These are phyloP conservation scores for Drosophila prolongata DNA, from an alignment of 2,888 invertebrate genomes.

Conservation along the genomic window DNA sequence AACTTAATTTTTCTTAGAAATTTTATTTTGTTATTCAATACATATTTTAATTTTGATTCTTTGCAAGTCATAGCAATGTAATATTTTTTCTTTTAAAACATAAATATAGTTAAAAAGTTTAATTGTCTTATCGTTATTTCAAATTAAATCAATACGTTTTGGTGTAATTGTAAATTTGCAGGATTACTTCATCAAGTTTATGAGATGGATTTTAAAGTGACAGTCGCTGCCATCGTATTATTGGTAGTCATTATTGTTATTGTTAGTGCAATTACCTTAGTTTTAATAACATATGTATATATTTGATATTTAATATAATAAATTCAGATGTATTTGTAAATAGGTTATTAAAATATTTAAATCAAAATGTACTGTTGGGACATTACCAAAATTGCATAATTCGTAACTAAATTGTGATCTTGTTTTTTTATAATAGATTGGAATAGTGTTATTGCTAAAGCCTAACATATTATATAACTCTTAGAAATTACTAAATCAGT, in stretches of 20 bases:
- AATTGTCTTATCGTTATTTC: not conserved
- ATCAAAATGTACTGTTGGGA: slow-evolving; percentile 29
- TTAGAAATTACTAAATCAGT: slow-evolving; percentile 14
- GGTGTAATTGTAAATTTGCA: slow-evolving; percentile 80
- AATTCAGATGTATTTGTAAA: slow-evolving; percentile 34
- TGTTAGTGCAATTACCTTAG: slow-evolving; percentile 74
- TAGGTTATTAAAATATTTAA: slow-evolving; percentile 37
- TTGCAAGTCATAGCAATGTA: slow-evolving; percentile 18
- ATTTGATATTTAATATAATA: slow-evolving; percentile 41
- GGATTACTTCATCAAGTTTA: slow-evolving; percentile 84
- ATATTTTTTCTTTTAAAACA: slow-evolving; percentile 7
- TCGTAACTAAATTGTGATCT: slow-evolving; percentile 42
- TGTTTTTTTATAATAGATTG: slow-evolving; percentile 32
- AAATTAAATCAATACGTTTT: slow-evolving; percentile 46
- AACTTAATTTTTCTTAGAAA: not conserved
- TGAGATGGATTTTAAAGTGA: slow-evolving; percentile 84
- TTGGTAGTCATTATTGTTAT: slow-evolving; percentile 76
- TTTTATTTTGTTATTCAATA: not conserved
- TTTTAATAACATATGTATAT: slow-evolving; percentile 65
- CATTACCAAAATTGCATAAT: slow-evolving; percentile 30
- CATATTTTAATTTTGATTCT: not conserved
- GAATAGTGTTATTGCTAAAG: slow-evolving; percentile 20
- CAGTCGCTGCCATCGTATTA: slow-evolving; percentile 81
- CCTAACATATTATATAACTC: slow-evolving; percentile 10
- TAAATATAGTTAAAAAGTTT: slow-evolving; percentile 5